phyloP scores from a whole-genome alignment of 2,888 invertebrate species.

The Tenthredo notha region DNA sequence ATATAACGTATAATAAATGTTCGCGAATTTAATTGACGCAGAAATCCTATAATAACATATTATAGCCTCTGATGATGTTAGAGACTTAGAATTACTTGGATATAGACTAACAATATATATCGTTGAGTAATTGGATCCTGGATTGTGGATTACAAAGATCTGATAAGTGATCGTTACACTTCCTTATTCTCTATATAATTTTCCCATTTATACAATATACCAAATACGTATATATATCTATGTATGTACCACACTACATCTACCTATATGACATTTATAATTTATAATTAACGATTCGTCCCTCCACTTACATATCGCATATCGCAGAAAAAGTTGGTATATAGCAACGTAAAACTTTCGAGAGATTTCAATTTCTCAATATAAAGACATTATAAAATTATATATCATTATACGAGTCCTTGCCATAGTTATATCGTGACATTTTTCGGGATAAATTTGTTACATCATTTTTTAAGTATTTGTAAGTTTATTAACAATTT shows the following conservation, averaged over 20 bases:
- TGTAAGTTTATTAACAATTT: background rate
- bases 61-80: background rate
- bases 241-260: too few species aligned
- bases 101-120: background rate
- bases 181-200: conserved; percentile 9
- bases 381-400: background rate
- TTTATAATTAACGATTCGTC: conserved; percentile 5
- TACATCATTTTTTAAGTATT: background rate
- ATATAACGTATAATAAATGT: conserved; percentile 3
- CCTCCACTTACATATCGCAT: background rate
- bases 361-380: background rate
- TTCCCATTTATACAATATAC: background rate
- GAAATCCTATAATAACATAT: conserved; percentile 16
- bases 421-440: background rate
- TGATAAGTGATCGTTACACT: conserved; percentile 25
- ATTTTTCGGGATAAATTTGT: background rate
- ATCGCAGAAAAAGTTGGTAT: background rate
- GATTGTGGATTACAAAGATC: conserved; percentile 26
- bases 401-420: background rate
- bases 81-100: background rate
- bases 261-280: background rate
- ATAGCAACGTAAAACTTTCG: background rate
- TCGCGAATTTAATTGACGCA: conserved; percentile 10
- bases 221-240: background rate
- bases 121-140: conserved; percentile 28